Base-by-base conservation (phyloP, 2,113 vertebrate species). In the Sialia sialis region DNA sequence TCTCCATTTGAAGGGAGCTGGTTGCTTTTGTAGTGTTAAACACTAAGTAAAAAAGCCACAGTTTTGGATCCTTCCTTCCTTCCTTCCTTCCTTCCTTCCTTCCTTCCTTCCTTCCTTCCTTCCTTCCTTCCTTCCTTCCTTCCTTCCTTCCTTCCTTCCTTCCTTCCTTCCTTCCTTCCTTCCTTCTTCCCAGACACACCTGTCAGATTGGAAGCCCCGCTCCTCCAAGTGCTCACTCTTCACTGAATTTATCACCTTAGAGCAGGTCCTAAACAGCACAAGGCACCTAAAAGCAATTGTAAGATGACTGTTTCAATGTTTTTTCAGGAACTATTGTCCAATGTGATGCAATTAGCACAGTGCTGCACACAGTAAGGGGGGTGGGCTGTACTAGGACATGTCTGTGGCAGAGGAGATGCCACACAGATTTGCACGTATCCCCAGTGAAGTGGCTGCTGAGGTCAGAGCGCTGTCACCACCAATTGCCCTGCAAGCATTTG, bases 121-220 rank as follows among this genome's bases (percentile, higher is more conserved):
- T 4, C 26, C 26, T 30, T 3, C 25, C 4, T 36, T 4, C 20
- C 26, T 46, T 6, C 16, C 29, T 6, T 5, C 44, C n/a, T 21
- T 2, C 20, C 38, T 36, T 10, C 27, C 22, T 30, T 12, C 22
- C 48, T 20, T 19, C 60, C 13, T 38, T 4, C 26, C 26, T 30
- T 3, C 25, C 4, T 36, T 3, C 16, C 21, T 41, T 4, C 16
- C 23, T 6, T 3, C 43, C n/a, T 21, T 2, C 20, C n/a, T n/a
- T 8, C 27, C 19, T 27, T 7, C 19, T 43, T 16, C 19, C 6
- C n/a, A n/a, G n/a, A n/a, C n/a, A n/a, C 0, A 0, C 32, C 25
- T 55, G 39, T 32, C 34, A 54, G 17, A 36, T 18, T 76, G 23
- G 78, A 55, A 84, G 25, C 6, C 4, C 3, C 7, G 72, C 26